Conservation (phyloP, 2,888 invertebrate genomes). For the Philaethria dido region DNA sequence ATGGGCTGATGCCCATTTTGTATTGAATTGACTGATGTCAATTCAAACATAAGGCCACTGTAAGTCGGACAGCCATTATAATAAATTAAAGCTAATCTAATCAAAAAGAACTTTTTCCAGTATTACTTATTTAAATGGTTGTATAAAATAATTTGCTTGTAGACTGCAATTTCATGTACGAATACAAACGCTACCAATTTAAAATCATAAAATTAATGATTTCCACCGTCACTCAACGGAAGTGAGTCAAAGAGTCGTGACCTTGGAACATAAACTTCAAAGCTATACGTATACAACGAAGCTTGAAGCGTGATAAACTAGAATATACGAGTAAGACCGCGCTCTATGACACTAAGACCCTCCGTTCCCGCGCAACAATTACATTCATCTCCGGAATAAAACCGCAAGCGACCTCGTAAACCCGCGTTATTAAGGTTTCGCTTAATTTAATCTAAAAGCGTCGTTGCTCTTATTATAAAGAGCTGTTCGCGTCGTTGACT, state of each 20-base stretch:
- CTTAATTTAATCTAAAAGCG: conserved; percentile 64
- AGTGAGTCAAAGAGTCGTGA: conserved; percentile 10
- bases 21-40: no score
- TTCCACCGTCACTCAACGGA: not conserved
- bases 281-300: not conserved
- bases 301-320: conserved; percentile 24
- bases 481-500: conserved; percentile 56
- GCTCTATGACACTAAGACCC: conserved; percentile 39
- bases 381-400: conserved; percentile 49
- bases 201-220: not conserved
- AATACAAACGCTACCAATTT: not conserved
- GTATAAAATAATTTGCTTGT: not conserved
- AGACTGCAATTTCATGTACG: no score
- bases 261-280: conserved; percentile 12
- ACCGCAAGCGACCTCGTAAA: conserved; percentile 46
- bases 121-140: no score
- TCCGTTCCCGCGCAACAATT: conserved; percentile 43
- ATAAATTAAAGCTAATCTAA: no score
- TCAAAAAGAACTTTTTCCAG: no score
- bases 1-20: no score
- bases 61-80: no score
- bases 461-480: conserved; percentile 50
- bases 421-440: conserved; percentile 54
- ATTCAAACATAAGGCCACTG: no score
- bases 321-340: conserved; percentile 26